phyloP scores from a whole-genome alignment of 2,888 invertebrate genomes.

The Cerastoderma edule region DNA sequence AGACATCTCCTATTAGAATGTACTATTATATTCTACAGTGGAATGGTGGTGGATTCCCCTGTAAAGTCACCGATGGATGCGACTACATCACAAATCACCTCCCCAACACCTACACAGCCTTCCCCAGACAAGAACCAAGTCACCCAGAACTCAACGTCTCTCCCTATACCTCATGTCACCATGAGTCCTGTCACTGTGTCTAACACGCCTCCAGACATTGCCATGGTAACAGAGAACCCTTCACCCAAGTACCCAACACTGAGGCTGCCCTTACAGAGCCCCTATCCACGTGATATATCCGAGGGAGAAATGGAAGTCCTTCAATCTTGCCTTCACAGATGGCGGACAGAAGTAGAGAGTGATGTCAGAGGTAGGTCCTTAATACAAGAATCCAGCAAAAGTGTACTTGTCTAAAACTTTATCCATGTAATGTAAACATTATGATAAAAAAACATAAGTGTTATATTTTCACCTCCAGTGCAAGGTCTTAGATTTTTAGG shows the following conservation, averaged over 20 bases:
- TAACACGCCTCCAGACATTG: conserved; percentile 45
- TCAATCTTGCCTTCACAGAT: conserved; percentile 82
- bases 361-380: conserved; percentile 83
- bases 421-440: no score
- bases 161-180: conserved; percentile 43
- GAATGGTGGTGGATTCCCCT: conserved; percentile 60
- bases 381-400: no score
- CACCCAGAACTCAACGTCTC: conserved; percentile 24
- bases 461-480: no score
- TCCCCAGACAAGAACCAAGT: conserved; percentile 55
- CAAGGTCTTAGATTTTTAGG: no score
- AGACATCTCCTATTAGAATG: no score
- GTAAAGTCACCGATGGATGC: conserved; percentile 57
- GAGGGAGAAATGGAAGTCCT: conserved; percentile 81
- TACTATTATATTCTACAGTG: conserved; percentile 32
- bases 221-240: conserved; percentile 40
- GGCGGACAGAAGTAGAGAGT: conserved; percentile 83
- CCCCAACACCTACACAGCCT: conserved; percentile 42
- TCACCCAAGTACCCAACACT: conserved; percentile 34
- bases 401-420: no score
- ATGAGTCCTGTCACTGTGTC: conserved; percentile 36
- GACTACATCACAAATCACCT: conserved; percentile 45
- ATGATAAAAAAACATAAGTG: no score
- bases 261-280: conserved; percentile 52
- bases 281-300: conserved; percentile 80